Evolutionary conservation across 2,797 vertebrate species (phyloP).

Genomic region (Malacoctenus gilli): DNA sequence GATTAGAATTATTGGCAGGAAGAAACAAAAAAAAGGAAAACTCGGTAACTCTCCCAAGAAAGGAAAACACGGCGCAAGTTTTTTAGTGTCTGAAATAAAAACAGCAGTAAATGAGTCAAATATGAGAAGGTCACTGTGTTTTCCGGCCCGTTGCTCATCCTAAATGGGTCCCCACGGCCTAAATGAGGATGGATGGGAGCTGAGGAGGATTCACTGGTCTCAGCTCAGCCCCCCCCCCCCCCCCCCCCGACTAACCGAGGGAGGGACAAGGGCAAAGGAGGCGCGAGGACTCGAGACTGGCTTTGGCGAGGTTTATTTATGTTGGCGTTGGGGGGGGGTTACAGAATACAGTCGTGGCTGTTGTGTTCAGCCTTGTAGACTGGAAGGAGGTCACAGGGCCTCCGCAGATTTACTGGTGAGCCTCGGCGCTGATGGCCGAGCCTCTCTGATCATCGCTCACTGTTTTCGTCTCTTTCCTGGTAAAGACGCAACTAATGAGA

Average conservation of each 20-base stretch:
- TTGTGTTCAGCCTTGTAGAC: constrained; percentile 30
- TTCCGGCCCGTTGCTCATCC: constrained; percentile 71
- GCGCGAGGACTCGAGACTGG: constrained; percentile 20
- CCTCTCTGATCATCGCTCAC: constrained; percentile 34
- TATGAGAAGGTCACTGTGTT: constrained; percentile 76
- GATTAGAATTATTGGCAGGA: constrained; percentile 15
- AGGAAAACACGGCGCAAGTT: constrained; percentile 37
- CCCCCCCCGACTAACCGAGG: constrained; percentile 28
- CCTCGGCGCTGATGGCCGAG: constrained; percentile 11
- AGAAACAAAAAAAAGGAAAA: constrained; percentile 2
- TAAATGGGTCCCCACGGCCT: constrained; percentile 66
- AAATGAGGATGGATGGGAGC: constrained; percentile 75
- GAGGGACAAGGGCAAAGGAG: constrained; percentile 63
- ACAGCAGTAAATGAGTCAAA: constrained; percentile 68
- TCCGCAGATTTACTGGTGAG: constrained; percentile 39
- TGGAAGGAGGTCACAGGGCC: constrained; percentile 38
- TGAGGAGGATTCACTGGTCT: constrained; percentile 60
- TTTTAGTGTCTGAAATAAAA: constrained; percentile 60
- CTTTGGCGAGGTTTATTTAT: constrained; percentile 32
- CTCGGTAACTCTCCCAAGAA: constrained; percentile 35
- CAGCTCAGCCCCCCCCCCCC: constrained; percentile 44
- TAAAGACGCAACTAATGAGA: constrained; percentile 24
- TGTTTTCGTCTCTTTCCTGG: constrained; percentile 3
- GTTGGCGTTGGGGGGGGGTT: constrained; percentile 39
- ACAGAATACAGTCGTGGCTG: constrained; percentile 31